Conservation (phyloP, 2,797 vertebrate genomes). For the Menidia menidia region DNA sequence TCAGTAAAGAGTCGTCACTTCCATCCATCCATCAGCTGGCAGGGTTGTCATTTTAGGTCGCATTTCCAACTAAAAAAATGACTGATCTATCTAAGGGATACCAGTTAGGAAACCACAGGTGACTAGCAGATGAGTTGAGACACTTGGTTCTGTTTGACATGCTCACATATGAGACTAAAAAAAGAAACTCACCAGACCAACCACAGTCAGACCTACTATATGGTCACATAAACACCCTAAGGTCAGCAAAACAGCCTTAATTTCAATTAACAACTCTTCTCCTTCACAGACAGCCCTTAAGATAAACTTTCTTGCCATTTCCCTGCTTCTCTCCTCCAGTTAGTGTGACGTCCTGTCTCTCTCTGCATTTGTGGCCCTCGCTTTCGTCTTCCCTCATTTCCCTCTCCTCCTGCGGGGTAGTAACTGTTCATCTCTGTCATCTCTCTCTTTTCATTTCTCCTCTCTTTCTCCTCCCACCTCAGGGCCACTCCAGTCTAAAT, state of each 20-base stretch:
- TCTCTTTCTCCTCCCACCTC: constrained; percentile 65
- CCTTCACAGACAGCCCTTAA: constrained; percentile 23
- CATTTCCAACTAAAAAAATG: neutral
- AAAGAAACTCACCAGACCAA: constrained; percentile 4
- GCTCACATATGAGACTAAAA: neutral
- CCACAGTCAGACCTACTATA: constrained; percentile 32
- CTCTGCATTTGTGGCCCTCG: constrained; percentile 18
- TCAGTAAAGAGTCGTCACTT: neutral
- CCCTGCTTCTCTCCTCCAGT: constrained; percentile 32
- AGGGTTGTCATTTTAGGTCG: neutral
- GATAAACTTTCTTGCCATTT: constrained; percentile 53
- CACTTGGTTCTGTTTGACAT: neutral
- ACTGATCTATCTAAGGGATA: neutral
- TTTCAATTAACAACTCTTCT: constrained; percentile 53
- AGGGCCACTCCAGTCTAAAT: constrained; percentile 83
- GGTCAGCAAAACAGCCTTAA: constrained; percentile 47
- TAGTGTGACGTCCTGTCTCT: constrained; percentile 31
- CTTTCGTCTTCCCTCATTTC: constrained; percentile 62
- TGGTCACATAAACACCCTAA: constrained; percentile 49
- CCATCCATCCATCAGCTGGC: neutral
- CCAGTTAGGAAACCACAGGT: neutral
- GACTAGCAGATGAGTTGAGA: too few relatives aligned
- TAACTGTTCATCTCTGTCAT: constrained; percentile 77
- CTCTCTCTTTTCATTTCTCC: constrained; percentile 56
- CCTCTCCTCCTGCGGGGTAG: constrained; percentile 67